Evolutionary conservation across 2,888 invertebrate species (phyloP).

Genomic region (Geotrupes spiniger): DNA sequence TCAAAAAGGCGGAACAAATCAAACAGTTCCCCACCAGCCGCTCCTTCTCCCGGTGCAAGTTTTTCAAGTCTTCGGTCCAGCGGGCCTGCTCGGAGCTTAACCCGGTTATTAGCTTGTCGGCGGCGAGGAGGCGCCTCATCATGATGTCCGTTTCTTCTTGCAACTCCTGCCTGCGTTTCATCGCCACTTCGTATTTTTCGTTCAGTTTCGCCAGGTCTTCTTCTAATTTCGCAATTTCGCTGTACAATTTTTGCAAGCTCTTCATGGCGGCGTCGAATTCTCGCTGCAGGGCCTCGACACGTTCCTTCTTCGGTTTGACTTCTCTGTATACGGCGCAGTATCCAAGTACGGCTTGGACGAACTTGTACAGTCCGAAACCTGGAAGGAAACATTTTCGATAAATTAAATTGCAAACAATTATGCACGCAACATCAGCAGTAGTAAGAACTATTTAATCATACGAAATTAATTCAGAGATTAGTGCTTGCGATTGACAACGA

Average conservation of each 20-base stretch:
- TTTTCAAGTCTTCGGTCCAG: slow-evolving; percentile 75
- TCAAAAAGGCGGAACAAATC: slow-evolving; percentile 75
- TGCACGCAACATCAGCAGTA: too few relatives aligned
- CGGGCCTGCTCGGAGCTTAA: slow-evolving; percentile 79
- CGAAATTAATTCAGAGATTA: too few relatives aligned
- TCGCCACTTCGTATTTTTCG: slow-evolving; percentile 73
- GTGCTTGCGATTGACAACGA: too few relatives aligned
- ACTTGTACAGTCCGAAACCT: slow-evolving; percentile 68
- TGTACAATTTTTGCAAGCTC: slow-evolving; percentile 69
- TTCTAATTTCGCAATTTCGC: slow-evolving; percentile 72
- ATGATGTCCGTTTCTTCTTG: slow-evolving; percentile 81
- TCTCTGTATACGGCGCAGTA: slow-evolving; percentile 86
- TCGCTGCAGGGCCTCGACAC: slow-evolving; percentile 72
- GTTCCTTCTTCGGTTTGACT: slow-evolving; percentile 81
- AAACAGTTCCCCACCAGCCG: slow-evolving; percentile 82
- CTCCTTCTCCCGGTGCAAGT: slow-evolving; percentile 67
- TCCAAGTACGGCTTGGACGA: slow-evolving; percentile 83
- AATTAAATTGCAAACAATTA: too few relatives aligned
- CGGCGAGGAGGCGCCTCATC: slow-evolving; percentile 75
- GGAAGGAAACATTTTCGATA: too few relatives aligned
- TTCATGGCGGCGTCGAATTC: slow-evolving; percentile 64
- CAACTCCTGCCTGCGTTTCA: slow-evolving; percentile 62
- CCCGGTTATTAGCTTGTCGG: slow-evolving; percentile 84
- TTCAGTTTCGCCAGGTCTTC: slow-evolving; percentile 67
- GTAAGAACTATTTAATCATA: too few relatives aligned